Evolutionary conservation across 2,888 invertebrate genomes (phyloP).

Genomic region (Clostera curtula): DNA sequence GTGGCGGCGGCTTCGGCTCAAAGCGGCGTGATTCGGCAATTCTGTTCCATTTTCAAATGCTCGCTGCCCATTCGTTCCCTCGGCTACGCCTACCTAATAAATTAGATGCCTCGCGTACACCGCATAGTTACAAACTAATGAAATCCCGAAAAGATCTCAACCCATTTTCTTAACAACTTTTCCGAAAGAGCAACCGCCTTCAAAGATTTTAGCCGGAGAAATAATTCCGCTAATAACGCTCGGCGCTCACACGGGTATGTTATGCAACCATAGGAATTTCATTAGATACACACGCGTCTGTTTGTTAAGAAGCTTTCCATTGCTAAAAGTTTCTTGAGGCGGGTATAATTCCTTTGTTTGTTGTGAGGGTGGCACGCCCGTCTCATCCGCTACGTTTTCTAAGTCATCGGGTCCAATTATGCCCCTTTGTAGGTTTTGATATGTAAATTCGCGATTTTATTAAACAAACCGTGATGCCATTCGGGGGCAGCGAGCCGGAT

Average conservation of each 20-base stretch:
- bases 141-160: constrained; percentile 71
- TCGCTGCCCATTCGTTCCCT: constrained; percentile 71
- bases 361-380: constrained; percentile 59
- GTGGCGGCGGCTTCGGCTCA: constrained; percentile 62
- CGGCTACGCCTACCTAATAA: constrained; percentile 72
- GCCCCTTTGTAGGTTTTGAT: constrained; percentile 76
- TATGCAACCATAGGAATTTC: constrained; percentile 76
- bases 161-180: constrained; percentile 75
- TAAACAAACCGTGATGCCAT: constrained; percentile 75
- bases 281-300: constrained; percentile 75
- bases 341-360: constrained; percentile 76
- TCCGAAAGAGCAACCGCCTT: constrained; percentile 73
- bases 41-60: constrained; percentile 64
- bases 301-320: constrained; percentile 76
- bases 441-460: constrained; percentile 76
- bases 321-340: constrained; percentile 76
- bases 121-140: constrained; percentile 74
- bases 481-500: constrained; percentile 71
- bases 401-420: constrained; percentile 76
- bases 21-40: constrained; percentile 72
- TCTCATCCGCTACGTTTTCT: constrained; percentile 71
- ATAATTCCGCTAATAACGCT: constrained; percentile 73
- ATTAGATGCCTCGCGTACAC: constrained; percentile 67
- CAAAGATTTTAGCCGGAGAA: constrained; percentile 71
- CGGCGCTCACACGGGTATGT: constrained; percentile 66